A percentile compares a stretch with the other conserved stretches of the same genome.
phyloP scores from a whole-genome alignment of 1,140 invertebrate species.

The Xylocopa sonorina region DNA sequence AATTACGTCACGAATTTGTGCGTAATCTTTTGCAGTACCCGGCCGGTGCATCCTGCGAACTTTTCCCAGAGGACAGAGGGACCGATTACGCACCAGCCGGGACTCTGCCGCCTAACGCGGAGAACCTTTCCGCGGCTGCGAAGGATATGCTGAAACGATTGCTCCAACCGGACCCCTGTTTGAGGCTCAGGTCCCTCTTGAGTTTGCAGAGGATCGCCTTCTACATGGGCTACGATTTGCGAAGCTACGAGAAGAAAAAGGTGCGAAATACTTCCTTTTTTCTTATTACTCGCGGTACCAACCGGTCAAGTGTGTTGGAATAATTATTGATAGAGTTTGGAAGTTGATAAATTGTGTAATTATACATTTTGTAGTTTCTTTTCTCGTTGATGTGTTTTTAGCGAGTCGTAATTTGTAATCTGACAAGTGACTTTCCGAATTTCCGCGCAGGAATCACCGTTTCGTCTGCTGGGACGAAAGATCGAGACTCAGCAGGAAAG shows the following conservation, averaged over 20 bases:
- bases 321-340: too few species aligned
- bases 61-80: constrained; percentile 29
- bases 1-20: background rate
- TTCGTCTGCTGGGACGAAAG: constrained; percentile 65
- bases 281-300: too few species aligned
- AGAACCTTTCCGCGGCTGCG: constrained; percentile 69
- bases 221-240: constrained; percentile 79
- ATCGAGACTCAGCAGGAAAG: constrained; percentile 14
- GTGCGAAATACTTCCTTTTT: too few species aligned
- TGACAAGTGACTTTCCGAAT: background rate
- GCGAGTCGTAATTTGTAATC: too few species aligned
- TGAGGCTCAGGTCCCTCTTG: constrained; percentile 77
- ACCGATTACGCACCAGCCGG: constrained; percentile 30
- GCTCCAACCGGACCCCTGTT: constrained; percentile 77
- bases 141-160: constrained; percentile 79
- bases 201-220: constrained; percentile 80
- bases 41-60: constrained; percentile 29
- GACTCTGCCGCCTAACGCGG: constrained; percentile 61
- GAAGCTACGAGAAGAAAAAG: constrained; percentile 72
- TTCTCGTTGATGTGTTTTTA: too few species aligned
- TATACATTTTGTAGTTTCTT: too few species aligned
- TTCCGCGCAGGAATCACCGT: constrained; percentile 70
- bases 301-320: too few species aligned
- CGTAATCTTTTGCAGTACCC: constrained; percentile 59
- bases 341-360: too few species aligned